Evolutionary conservation across 2,113 vertebrate genomes (phyloP).

Genomic region (Anolis carolinensis): DNA sequence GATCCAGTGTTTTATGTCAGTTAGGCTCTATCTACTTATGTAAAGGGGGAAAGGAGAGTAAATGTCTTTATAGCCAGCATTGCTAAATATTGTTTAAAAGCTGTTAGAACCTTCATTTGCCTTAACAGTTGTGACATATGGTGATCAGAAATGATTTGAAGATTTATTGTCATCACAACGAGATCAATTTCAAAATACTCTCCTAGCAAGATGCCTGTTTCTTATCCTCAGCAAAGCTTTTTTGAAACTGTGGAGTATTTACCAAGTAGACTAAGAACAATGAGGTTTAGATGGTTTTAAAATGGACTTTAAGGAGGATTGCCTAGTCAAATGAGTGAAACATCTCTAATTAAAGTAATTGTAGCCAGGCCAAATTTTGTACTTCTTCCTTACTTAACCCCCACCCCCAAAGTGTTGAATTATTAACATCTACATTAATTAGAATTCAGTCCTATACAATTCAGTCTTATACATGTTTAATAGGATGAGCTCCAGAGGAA

Average conservation of each 20-base stretch:
- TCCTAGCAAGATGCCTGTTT: slow-evolving; percentile 72
- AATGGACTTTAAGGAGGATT: slow-evolving; percentile 35
- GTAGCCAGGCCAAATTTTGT: not conserved
- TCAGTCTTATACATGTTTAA: not conserved
- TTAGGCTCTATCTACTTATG: not conserved
- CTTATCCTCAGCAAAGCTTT: slow-evolving; percentile 78
- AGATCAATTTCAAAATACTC: slow-evolving; percentile 79
- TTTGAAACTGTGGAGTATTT: slow-evolving; percentile 65
- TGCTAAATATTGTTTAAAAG: slow-evolving; percentile 83
- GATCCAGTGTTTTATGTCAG: slow-evolving; percentile 39
- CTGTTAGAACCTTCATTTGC: slow-evolving; percentile 78
- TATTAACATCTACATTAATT: slow-evolving; percentile 25
- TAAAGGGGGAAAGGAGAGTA: slow-evolving; percentile 55
- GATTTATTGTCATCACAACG: slow-evolving; percentile 83
- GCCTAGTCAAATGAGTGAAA: slow-evolving; percentile 42
- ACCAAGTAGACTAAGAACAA: slow-evolving; percentile 57
- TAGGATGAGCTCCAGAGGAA: not conserved
- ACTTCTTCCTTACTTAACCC: not conserved
- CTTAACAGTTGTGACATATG: slow-evolving; percentile 85
- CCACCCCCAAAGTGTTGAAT: slow-evolving; percentile 19
- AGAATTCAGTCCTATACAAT: not conserved
- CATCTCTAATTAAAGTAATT: slow-evolving; percentile 34
- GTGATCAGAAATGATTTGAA: slow-evolving; percentile 82
- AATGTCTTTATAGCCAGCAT: slow-evolving; percentile 78
- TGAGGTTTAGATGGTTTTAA: slow-evolving; percentile 11